Percentiles rank a stretch among this genome's conserved stretches.
These are phyloP conservation scores for Ictalurus punctatus DNA, from an alignment of 2,113 vertebrate species.

Conservation along the genomic window DNA sequence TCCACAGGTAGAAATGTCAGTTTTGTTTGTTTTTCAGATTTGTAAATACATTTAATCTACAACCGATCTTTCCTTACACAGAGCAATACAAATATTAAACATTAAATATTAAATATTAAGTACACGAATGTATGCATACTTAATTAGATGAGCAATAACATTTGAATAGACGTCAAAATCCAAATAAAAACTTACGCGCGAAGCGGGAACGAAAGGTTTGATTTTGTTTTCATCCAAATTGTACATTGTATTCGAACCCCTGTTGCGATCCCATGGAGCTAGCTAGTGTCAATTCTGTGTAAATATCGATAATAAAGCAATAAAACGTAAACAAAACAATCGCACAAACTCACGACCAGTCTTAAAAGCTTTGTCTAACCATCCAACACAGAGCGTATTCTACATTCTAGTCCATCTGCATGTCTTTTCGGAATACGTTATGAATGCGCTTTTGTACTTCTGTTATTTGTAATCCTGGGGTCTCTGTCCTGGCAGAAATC, in stretches of 20 bases:
- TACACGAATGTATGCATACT: not conserved
- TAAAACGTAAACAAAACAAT: not conserved
- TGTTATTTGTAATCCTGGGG: not conserved
- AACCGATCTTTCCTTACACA: not conserved
- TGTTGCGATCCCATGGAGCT: not conserved
- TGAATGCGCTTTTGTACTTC: not conserved
- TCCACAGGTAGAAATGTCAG: not conserved
- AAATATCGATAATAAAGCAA: not conserved
- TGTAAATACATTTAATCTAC: not conserved
- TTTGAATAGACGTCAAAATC: not conserved
- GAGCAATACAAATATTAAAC: not conserved
- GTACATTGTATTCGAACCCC: not conserved
- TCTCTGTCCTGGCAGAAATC: conserved; percentile 78
- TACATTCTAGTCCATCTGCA: not conserved
- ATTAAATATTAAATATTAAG: not conserved
- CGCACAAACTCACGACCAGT: not conserved
- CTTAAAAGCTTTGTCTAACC: not conserved
- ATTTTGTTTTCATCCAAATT: not conserved
- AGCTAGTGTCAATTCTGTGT: not conserved
- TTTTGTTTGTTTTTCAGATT: not conserved
- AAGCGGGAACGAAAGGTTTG: not conserved
- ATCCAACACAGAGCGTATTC: not conserved
- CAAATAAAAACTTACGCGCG: not conserved
- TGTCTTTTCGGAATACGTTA: not conserved
- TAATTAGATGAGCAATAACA: not conserved